A percentile compares a stretch with the other conserved stretches of the same genome.
phyloP scores from a whole-genome alignment of 2,888 invertebrate species.

The Drosophila mayaguana region DNA sequence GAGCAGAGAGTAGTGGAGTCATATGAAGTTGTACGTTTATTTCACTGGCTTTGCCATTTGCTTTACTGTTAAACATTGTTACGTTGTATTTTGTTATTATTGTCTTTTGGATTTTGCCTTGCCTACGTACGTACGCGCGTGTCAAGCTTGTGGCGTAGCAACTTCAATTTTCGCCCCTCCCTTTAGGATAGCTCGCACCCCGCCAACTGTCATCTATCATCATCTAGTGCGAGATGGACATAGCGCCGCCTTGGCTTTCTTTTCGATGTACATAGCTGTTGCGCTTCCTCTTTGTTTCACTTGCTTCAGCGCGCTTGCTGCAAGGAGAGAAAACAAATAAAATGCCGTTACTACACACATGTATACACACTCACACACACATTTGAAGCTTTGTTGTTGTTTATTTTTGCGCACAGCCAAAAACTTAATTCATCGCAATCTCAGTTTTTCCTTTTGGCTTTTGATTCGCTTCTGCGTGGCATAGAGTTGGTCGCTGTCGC shows the following conservation, averaged over 20 bases:
- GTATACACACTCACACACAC: neutral
- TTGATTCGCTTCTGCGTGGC: slow-evolving; percentile 55
- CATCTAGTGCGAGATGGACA: slow-evolving; percentile 28
- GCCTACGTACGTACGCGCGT: slow-evolving; percentile 14
- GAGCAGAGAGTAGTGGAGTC: neutral
- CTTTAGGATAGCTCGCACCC: slow-evolving; percentile 1
- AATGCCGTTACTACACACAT: slow-evolving; percentile 52
- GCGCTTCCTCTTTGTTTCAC: slow-evolving; percentile 33
- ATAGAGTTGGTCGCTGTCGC: slow-evolving; percentile 22
- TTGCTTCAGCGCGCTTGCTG: slow-evolving; percentile 29
- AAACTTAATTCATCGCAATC: slow-evolving; percentile 73
- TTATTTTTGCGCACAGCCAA: slow-evolving; percentile 54
- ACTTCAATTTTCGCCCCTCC: neutral
- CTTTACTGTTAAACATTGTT: slow-evolving; percentile 40
- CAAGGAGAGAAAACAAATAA: slow-evolving; percentile 49
- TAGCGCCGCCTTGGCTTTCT: slow-evolving; percentile 38
- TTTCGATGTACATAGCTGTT: slow-evolving; percentile 31
- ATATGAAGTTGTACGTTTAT: slow-evolving; percentile 7
- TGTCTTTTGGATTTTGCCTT: slow-evolving; percentile 7
- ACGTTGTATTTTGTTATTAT: slow-evolving; percentile 34
- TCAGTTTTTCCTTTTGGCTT: slow-evolving; percentile 70
- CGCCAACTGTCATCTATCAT: slow-evolving; percentile 43
- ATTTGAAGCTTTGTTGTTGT: slow-evolving; percentile 30
- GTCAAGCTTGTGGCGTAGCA: slow-evolving; percentile 10
- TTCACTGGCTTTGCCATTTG: slow-evolving; percentile 29